phyloP scores from a whole-genome alignment of 2,888 invertebrate genomes.

The Drosophila buzzatii region DNA sequence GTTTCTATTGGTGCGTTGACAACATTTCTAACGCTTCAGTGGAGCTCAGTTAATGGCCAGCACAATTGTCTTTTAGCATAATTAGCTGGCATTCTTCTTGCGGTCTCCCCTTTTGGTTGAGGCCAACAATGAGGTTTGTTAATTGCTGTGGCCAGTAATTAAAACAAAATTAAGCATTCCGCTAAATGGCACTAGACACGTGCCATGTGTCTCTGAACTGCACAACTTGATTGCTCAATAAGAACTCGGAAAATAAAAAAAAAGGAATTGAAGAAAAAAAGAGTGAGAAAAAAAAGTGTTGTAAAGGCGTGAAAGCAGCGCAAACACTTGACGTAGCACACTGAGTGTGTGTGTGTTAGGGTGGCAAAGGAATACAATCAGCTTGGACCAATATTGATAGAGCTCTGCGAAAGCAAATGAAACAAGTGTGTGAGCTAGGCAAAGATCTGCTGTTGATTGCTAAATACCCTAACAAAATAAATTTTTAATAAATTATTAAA shows the following conservation, averaged over 20 bases:
- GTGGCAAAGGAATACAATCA: slow-evolving; percentile 26
- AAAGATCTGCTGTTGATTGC: not conserved
- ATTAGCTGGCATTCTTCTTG: slow-evolving; percentile 39
- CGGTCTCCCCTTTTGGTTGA: slow-evolving; percentile 12
- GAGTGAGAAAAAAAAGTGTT: not conserved
- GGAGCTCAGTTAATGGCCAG: slow-evolving; percentile 27
- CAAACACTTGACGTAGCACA: slow-evolving; percentile 49
- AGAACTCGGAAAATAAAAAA: slow-evolving; percentile 37
- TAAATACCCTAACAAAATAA: not conserved
- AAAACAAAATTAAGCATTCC: slow-evolving; percentile 66
- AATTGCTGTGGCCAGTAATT: slow-evolving; percentile 60
- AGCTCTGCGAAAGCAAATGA: slow-evolving; percentile 30
- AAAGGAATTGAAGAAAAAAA: not conserved
- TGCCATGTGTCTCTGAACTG: slow-evolving; percentile 16
- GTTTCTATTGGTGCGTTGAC: slow-evolving; percentile 32
- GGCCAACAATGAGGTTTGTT: slow-evolving; percentile 17
- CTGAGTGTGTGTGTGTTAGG: slow-evolving; percentile 23
- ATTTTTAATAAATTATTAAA: not conserved
- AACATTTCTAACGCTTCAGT: slow-evolving; percentile 36
- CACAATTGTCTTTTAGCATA: slow-evolving; percentile 30
- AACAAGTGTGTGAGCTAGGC: not conserved
- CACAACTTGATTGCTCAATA: slow-evolving; percentile 52
- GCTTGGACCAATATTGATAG: slow-evolving; percentile 45
- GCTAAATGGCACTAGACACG: slow-evolving; percentile 29
- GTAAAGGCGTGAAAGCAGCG: slow-evolving; percentile 59